Base-by-base conservation (phyloP, 2,797 vertebrate species). In the Rhabdomys pumilio region DNA sequence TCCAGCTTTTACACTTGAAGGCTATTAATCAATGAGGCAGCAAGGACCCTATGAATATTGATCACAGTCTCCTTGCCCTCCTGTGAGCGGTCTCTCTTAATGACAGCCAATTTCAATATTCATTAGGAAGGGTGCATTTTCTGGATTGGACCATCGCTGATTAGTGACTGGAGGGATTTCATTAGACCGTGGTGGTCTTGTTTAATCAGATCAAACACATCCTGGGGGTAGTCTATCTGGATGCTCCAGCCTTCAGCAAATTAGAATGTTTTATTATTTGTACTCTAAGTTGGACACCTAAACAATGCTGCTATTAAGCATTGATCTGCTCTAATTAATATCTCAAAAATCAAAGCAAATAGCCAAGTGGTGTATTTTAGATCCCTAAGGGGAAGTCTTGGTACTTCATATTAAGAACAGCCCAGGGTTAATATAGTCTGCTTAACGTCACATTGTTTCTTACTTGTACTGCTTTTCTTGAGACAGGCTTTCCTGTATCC, bases 101-200 rank as follows among this genome's bases (percentile, higher is more conserved):
- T 95, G 97, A 96, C 76, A 89, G 75, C 86, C 61, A 61, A 84
- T 98, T 98, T 98, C 93, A 98, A 79, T 97, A 98, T 97, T 97
- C 98, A 96, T 96, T 97, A 96, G 65, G 85, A 98, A 98, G 83
- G 85, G 90, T 94, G 9, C 0, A 0, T 97, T 98, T 97, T 94
- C 53, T 96, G 63, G 96, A 96, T 93, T 47, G 7, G 63, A 65
- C 57, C 15, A 3, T 31, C 38, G 38, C 96, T 98, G 87, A 95
- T 95, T 91, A 92, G 90, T 95, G 82, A 96, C 69, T 77, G 41
- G 72, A 75, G 94, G 76, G 84, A 90, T 92, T 92, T 93, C 81
- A 91, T 84, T 77, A 9, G 53, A 95, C 89, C 0, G 6, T 96
- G 86, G 92, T 65, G 77, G 13, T 97, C 95, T 91, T 75, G 87